Base-by-base conservation (phyloP, 1,140 invertebrate genomes). In the Lethocerus indicus region DNA sequence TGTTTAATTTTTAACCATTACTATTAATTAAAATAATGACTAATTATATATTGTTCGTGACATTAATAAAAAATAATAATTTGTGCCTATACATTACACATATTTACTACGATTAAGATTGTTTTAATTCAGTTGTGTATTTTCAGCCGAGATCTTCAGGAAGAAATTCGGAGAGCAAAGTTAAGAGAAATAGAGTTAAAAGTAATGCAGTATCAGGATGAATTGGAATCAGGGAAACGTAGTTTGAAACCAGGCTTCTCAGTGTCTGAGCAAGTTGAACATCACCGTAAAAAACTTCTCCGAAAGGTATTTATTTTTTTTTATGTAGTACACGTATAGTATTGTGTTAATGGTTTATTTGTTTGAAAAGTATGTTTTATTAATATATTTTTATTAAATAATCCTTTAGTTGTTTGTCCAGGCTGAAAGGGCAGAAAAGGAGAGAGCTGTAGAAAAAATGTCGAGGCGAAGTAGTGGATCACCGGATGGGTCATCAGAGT, bases 181-280 rank as follows among this genome's bases (percentile, higher is more conserved):
- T 67, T 97, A 32, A 72, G 91, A 45, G 90, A 94, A 65, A 88
- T 97, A 57, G 92, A 97, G 71, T 69, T 94, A 37, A 91, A 92
- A 70, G 87, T 89, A 14, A 75, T 95, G 68, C 85, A 90, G 61
- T 96, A 93, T 70, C 90, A 94, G 69, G 92, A 97, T 71, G 91
- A 96, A 67, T 64, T 96, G 39, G 92, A 96, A 68, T 81, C 78
- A 16, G 89, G 90, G 2, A 75, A 79, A 59, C 71, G 83, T 49
- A 73, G 71, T 32, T 61, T 87, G 1, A 88, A 90, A 66, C 65
- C 76, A 20, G 82, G 80, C 6, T 83, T 87, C 74, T 76, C 77
- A 13, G 72, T 89, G 52, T 63, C 73, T 45, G 78, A 86, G 60
- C 89, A 94, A 69, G 81, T 95, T 0, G 83, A 92, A 63, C 83